Conservation (phyloP, 64 coral and sea anemone genomes). For the Montipora sp. region DNA sequence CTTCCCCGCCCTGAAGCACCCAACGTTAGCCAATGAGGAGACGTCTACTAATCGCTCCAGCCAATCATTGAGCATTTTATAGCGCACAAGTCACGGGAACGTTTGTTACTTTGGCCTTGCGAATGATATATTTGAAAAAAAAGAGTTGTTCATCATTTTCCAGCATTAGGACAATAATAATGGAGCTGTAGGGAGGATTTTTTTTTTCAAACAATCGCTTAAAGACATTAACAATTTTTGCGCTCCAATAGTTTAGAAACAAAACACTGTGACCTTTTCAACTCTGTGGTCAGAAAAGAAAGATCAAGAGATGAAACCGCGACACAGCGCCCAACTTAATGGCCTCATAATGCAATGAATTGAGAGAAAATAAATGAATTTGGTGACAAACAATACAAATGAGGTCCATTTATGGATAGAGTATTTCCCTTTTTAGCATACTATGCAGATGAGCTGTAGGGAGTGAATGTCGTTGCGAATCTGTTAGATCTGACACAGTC, state of each 20-base stretch:
- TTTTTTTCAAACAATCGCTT: background rate
- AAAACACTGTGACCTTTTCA: slow-evolving; percentile 24
- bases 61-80: slow-evolving; percentile 40
- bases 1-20: slow-evolving; percentile 73
- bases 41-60: slow-evolving; percentile 18
- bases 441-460: no score
- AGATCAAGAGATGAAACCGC: background rate
- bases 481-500: no score
- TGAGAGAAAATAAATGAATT: background rate
- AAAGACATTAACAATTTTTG: background rate
- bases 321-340: no score
- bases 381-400: background rate
- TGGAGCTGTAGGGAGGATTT: background rate
- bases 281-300: background rate
- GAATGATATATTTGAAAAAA: background rate
- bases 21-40: slow-evolving; percentile 73
- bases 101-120: background rate
- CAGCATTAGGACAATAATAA: background rate
- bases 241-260: background rate
- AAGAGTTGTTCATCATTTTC: no score
- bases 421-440: no score
- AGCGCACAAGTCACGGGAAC: background rate
- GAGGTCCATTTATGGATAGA: background rate
- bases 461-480: no score
- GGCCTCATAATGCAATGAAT: background rate